phyloP scores from a whole-genome alignment of 2,113 vertebrate species.

The Salminus brasiliensis region DNA sequence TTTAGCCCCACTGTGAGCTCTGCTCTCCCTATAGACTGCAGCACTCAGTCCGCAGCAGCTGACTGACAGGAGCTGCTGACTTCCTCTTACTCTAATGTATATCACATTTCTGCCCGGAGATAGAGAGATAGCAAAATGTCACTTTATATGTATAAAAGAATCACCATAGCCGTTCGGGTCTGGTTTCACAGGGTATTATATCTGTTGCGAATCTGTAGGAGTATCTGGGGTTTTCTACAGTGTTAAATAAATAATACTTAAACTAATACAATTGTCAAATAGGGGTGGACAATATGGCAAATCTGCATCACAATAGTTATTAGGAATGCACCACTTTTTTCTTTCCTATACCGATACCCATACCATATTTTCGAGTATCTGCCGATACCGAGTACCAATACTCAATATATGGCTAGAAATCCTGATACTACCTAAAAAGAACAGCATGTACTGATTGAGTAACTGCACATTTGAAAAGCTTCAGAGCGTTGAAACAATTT shows the following conservation, averaged over 20 bases:
- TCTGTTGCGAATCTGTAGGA: neutral
- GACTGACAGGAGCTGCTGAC: slow-evolving; percentile 41
- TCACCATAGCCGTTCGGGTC: neutral
- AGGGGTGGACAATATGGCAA: no score
- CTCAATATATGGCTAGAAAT: no score
- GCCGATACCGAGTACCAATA: no score
- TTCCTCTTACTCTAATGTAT: slow-evolving; percentile 12
- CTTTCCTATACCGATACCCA: no score
- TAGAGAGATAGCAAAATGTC: neutral
- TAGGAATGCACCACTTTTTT: no score
- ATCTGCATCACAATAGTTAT: no score
- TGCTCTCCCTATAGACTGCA: slow-evolving; percentile 34
- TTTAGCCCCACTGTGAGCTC: slow-evolving; percentile 13
- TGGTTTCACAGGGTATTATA: neutral
- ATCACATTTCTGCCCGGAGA: slow-evolving; percentile 8
- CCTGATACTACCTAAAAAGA: no score
- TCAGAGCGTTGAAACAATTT: no score
- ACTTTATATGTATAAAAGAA: neutral
- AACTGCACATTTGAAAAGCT: no score
- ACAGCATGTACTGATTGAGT: no score
- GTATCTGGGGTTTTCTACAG: neutral
- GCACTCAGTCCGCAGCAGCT: slow-evolving; percentile 41
- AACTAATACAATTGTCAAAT: neutral
- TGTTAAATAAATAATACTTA: no score
- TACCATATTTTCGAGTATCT: no score